A percentile compares a stretch with the other conserved stretches of the same genome.
phyloP scores from a whole-genome alignment of 2,113 vertebrate genomes.

The Ochotona curzoniae region DNA sequence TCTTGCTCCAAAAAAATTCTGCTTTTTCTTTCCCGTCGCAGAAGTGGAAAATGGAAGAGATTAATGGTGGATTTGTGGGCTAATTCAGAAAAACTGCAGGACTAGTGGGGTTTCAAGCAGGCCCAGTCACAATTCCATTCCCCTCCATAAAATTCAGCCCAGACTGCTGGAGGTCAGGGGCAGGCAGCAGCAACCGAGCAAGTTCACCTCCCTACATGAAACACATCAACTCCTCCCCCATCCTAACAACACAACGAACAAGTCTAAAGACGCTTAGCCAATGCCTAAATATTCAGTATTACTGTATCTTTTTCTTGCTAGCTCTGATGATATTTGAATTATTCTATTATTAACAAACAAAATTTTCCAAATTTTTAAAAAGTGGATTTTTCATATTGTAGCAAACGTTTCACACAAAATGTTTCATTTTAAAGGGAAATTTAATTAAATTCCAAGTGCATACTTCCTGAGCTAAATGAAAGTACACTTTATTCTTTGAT shows the following conservation, averaged over 20 bases:
- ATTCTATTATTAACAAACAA: conserved; percentile 31
- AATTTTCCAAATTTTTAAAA: conserved; percentile 33
- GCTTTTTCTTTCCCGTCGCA: background rate
- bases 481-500: background rate
- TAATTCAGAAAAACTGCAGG: background rate
- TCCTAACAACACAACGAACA: background rate
- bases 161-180: background rate
- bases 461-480: conserved; percentile 27
- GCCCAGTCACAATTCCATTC: background rate
- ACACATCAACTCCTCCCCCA: background rate
- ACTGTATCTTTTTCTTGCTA: background rate
- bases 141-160: background rate
- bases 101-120: background rate
- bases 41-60: background rate
- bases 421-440: background rate
- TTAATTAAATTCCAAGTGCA: background rate
- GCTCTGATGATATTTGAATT: conserved; percentile 12
- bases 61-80: background rate
- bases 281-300: background rate
- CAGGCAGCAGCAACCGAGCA: background rate
- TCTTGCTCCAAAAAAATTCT: background rate
- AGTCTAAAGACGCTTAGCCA: background rate
- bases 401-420: conserved; percentile 34
- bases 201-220: background rate
- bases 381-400: conserved; percentile 21